Conservation (phyloP, 2,797 vertebrate genomes). For the Rhinogobio ventralis region DNA sequence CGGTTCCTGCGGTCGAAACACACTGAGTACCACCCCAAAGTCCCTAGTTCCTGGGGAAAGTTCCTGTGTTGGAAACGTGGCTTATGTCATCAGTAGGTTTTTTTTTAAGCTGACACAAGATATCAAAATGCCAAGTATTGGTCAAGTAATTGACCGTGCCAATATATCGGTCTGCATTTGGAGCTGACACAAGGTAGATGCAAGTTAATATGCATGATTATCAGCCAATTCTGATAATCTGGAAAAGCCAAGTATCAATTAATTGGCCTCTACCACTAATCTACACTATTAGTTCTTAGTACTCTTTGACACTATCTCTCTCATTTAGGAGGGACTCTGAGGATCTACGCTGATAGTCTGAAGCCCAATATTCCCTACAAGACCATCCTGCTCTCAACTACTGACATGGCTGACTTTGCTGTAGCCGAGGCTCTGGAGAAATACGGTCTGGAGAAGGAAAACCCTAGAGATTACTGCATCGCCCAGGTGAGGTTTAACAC, state of each 20-base stretch:
- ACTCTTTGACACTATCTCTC: neutral
- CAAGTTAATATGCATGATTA: neutral
- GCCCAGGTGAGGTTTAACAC: slow-evolving; percentile 81
- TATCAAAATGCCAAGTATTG: neutral
- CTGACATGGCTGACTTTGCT: slow-evolving; percentile 93
- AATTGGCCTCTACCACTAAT: neutral
- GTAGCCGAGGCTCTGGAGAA: slow-evolving; percentile 96
- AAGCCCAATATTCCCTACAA: slow-evolving; percentile 98
- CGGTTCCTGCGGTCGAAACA: no score
- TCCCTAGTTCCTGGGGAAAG: no score
- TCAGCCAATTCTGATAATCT: neutral
- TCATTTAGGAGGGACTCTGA: slow-evolving; percentile 89
- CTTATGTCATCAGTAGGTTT: neutral
- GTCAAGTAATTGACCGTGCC: neutral
- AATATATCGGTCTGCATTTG: neutral
- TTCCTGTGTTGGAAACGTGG: no score
- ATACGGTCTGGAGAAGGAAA: slow-evolving; percentile 96
- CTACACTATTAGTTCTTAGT: neutral
- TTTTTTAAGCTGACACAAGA: neutral
- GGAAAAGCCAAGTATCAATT: neutral
- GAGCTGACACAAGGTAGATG: neutral
- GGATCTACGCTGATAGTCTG: slow-evolving; percentile 96
- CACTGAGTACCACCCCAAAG: no score
- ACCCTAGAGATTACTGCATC: slow-evolving; percentile 94
- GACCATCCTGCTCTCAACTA: slow-evolving; percentile 96